Percentiles rank a stretch among this genome's conserved stretches.
Evolutionary conservation across 2,888 invertebrate genomes (phyloP).

Genomic region (Polia nebulosa): DNA sequence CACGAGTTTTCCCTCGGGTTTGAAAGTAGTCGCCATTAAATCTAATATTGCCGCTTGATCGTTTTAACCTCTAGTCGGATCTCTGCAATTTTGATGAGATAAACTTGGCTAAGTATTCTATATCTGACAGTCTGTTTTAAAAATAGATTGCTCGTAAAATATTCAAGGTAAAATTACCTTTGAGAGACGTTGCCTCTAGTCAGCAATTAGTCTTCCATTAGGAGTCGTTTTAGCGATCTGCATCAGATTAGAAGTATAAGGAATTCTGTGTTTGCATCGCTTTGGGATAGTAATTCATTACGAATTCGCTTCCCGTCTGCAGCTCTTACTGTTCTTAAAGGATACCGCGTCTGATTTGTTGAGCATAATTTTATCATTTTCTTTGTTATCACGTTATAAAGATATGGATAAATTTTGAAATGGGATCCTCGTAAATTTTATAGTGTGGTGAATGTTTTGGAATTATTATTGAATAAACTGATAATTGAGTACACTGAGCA

Average conservation of each 20-base stretch:
- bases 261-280: conserved; percentile 52
- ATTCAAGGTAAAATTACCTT: conserved; percentile 30
- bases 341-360: conserved; percentile 35
- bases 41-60: conserved; percentile 35
- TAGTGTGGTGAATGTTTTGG: not conserved
- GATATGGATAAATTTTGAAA: not conserved
- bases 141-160: conserved; percentile 30
- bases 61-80: conserved; percentile 11
- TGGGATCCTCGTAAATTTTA: not conserved
- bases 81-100: conserved; percentile 36
- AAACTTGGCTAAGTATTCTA: not conserved
- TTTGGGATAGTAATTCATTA: conserved; percentile 54
- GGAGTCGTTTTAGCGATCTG: conserved; percentile 36
- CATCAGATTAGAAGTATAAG: conserved; percentile 42
- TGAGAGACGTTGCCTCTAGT: conserved; percentile 25
- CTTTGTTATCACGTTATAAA: conserved; percentile 12
- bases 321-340: conserved; percentile 22
- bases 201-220: conserved; percentile 47
- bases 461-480: not conserved
- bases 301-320: conserved; percentile 15
- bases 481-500: no score
- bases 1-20: conserved; percentile 37
- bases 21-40: conserved; percentile 42
- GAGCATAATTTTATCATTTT: conserved; percentile 37
- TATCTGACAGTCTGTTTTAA: not conserved